Conservation (phyloP, 2,113 vertebrate genomes). For the Hippocampus comes region DNA sequence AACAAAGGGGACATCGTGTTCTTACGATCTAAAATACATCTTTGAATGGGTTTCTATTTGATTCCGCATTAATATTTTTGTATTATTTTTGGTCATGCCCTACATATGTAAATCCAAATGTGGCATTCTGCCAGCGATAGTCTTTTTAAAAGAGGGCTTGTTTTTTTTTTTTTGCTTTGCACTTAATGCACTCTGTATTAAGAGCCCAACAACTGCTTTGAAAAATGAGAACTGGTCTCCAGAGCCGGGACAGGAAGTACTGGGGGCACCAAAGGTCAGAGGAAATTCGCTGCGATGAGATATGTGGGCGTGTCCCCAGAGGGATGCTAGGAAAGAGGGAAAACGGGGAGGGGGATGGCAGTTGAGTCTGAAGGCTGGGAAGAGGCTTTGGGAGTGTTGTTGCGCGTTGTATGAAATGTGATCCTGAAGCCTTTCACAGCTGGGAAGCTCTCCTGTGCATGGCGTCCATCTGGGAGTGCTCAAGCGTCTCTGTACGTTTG, state of each 20-base stretch:
- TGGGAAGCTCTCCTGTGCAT: conserved; percentile 56
- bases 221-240: conserved; percentile 38
- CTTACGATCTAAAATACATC: not conserved
- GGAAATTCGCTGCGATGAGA: conserved; percentile 30
- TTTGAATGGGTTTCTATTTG: too few relatives aligned
- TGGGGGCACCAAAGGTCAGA: conserved; percentile 50
- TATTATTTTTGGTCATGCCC: not conserved
- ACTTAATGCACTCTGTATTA: not conserved
- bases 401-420: conserved; percentile 63
- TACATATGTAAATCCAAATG: not conserved
- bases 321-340: conserved; percentile 4
- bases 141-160: not conserved
- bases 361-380: conserved; percentile 32
- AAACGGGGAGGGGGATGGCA: conserved; percentile 15
- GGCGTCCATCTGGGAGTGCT: conserved; percentile 51
- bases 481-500: conserved; percentile 25
- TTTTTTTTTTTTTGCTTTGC: not conserved
- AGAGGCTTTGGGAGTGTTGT: conserved; percentile 41
- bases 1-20: not conserved
- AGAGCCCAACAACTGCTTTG: conserved; percentile 7
- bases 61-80: not conserved
- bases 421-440: conserved; percentile 59
- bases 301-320: conserved; percentile 41
- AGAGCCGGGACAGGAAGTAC: conserved; percentile 50
- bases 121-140: not conserved